A percentile compares a stretch with the other conserved stretches of the same genome.
These are phyloP conservation scores for Phania funesta DNA, from an alignment of 2,888 invertebrate genomes.

Conservation along the genomic window DNA sequence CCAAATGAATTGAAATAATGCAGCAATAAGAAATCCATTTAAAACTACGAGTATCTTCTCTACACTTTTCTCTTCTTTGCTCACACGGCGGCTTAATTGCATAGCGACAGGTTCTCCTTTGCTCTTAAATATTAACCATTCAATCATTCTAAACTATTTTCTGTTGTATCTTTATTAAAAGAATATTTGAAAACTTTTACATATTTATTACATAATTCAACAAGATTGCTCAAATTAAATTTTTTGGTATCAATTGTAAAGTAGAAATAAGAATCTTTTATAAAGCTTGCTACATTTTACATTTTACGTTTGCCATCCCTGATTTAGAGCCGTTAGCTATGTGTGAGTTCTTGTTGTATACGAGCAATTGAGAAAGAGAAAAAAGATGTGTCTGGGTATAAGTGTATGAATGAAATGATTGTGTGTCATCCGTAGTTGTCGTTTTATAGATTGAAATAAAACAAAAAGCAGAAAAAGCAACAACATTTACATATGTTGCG, in stretches of 20 bases:
- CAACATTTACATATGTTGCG: too few species aligned
- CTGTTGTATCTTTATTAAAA: too few species aligned
- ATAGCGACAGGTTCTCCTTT: too few species aligned
- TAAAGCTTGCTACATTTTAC: background rate
- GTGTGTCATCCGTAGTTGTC: slow-evolving; percentile 19
- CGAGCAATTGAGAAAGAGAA: slow-evolving; percentile 1
- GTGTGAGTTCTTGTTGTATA: background rate
- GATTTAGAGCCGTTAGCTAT: background rate
- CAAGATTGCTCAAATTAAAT: background rate
- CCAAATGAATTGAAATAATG: too few species aligned
- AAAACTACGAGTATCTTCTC: too few species aligned
- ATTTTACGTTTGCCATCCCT: background rate
- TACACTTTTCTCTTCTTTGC: too few species aligned
- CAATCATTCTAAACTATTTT: too few species aligned
- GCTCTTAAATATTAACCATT: too few species aligned
- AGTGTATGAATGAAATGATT: slow-evolving; percentile 5
- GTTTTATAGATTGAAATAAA: slow-evolving; percentile 28
- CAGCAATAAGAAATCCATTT: too few species aligned
- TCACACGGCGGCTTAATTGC: too few species aligned
- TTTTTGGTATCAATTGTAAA: background rate
- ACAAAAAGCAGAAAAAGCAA: slow-evolving; percentile 13
- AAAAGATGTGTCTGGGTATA: background rate
- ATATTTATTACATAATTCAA: background rate
- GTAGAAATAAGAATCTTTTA: background rate
- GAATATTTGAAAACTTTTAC: too few species aligned